Base-by-base conservation (phyloP, 2,888 invertebrate species). In the Tachina grossa region DNA sequence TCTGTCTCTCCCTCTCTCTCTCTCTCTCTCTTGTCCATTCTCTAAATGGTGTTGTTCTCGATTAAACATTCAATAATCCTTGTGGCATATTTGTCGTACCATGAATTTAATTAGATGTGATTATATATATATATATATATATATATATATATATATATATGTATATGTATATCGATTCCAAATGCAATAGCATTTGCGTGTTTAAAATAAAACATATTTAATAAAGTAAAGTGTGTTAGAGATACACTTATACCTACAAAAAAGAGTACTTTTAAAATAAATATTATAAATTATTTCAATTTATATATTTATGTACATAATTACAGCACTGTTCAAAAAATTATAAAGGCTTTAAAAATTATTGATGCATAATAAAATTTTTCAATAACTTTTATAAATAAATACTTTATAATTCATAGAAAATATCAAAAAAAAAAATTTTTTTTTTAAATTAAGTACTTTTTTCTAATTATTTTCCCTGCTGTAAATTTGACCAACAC, bases 21-120 rank as follows among this genome's bases (percentile, higher is more conserved):
- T n/a, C 11, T 43, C 31, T 59, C 1, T 10, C 2, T 8, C 45
- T 31, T 31, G 6, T 31, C 19, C 19, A 4, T 5, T 1, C 10
- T 9, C 16, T 51, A 14, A 45, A 31, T 31, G 6, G 5, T 6
- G 31, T 31, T 31, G 31, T 13, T 59, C 51, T 49, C 9, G 45
- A 61, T 53, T 31, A 47, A 65, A 71, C 47, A 55, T 31, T 76
- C n/a, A 8, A 51, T 63, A 69, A 69, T 68, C 69, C 68, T 47
- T 82, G 68, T 69, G 68, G 76, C 61, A 39, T 57, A 69, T 61
- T 55, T 69, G 47, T 41, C 53, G 19, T 74, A 51, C 47, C 53
- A 61, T 14, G 39, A 59, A 51, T 6, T 41, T 49, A 59, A 57
- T 72, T 66, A 59, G 22, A 49, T 57, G 66, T 49, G 72, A 72